These are phyloP conservation scores for Axea sp. DNA, from an alignment of 2,888 invertebrate genomes.

Conservation along the genomic window DNA sequence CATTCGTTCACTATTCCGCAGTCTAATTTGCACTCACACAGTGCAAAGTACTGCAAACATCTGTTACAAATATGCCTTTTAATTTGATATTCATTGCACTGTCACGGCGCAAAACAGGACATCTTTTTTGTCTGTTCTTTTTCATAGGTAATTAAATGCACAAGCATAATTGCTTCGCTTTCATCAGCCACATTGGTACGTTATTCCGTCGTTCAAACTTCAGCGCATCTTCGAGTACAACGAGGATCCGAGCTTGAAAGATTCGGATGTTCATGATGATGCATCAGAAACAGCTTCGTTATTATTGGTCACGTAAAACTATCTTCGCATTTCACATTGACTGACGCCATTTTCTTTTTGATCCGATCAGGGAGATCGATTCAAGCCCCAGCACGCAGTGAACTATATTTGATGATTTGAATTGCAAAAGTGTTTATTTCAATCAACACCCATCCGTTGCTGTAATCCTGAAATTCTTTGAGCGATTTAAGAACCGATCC, in stretches of 20 bases:
- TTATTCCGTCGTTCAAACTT: constrained; percentile 54
- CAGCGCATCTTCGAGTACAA: constrained; percentile 13
- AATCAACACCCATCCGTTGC: too few relatives aligned
- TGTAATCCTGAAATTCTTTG: too few relatives aligned
- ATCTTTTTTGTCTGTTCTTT: constrained; percentile 4
- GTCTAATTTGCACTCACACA: neutral
- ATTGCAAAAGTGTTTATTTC: too few relatives aligned
- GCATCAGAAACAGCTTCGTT: too few relatives aligned
- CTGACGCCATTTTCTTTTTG: too few relatives aligned
- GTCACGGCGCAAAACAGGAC: neutral
- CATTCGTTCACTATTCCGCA: neutral
- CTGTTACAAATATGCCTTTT: neutral
- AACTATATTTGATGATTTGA: too few relatives aligned
- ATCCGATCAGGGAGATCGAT: too few relatives aligned
- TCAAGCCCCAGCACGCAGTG: too few relatives aligned
- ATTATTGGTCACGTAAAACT: too few relatives aligned
- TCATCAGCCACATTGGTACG: neutral
- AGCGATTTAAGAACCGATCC: too few relatives aligned
- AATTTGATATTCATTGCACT: neutral
- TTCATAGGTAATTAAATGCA: neutral
- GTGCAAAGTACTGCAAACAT: constrained; percentile 2
- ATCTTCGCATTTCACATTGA: too few relatives aligned
- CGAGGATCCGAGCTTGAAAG: constrained; percentile 53
- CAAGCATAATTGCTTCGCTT: neutral
- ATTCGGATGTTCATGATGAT: too few relatives aligned